Base-by-base conservation (phyloP, 2,113 vertebrate species). In the Myrmecobius fasciatus region DNA sequence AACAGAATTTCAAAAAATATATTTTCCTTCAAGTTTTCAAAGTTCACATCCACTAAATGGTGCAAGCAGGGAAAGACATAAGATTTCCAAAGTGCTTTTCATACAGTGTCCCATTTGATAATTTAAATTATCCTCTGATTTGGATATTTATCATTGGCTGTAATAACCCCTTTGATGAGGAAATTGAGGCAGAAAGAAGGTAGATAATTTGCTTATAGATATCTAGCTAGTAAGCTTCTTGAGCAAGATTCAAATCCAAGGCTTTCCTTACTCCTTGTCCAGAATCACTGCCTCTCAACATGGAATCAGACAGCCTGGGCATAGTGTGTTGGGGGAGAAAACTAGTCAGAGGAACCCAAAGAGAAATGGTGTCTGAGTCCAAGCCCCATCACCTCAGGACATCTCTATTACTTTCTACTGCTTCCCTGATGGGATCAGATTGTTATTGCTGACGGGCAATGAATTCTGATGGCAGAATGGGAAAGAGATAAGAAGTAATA, bases 361-460 rank as follows among this genome's bases (percentile, higher is more conserved):
- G 92, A 54, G 92, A 96, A 96, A 91, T 54, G 75, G 89, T 95
- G 88, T 96, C 94, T 43, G n/a, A 94, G 89, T 54, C 90, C 89
- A 90, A 95, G 89, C 91, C n/a, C 47, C 90, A 83, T 96, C 93
- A 8, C 93, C 96, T 96, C 94, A 96, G 97, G 96, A 97, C 95
- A 92, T 89, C 90, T 48, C 36, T 91, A 94, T 97, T 96, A 95
- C 83, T 92, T 96, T 96, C 91, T 92, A 93, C 93, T 95, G 93
- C 94, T 95, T 51, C 93, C 95, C 92, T 93, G 95, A 95, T 95
- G 92, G 91, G 47, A 48, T 56, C 49, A 46, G 94, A 93, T 92
- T 75, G 75, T 92, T 96, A 89, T 43, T 90, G 75, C n/a, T 90
- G 75, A 95, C 89, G 31, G 53, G 92, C 94, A 53, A 11, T 49